Conservation (phyloP, 1,140 invertebrate species). For the Leptinotarsa defecta region DNA sequence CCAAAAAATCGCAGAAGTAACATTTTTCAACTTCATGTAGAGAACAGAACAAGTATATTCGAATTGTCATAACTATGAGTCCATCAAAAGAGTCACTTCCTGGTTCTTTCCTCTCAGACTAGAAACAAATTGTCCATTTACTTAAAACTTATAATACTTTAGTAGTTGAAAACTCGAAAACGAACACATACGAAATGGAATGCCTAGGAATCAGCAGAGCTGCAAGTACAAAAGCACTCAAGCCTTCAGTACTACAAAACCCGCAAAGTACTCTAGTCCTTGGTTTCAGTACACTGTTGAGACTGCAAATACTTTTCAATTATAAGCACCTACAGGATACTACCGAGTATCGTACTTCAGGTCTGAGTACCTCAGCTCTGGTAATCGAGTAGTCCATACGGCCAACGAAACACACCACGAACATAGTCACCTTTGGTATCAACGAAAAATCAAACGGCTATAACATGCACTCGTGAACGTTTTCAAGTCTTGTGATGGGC, state of each 20-base stretch:
- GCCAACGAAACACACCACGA: background rate
- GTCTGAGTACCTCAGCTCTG: too few species aligned
- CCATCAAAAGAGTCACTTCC: background rate
- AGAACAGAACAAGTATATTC: too few species aligned
- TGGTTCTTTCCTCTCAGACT: background rate
- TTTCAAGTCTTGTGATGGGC: background rate
- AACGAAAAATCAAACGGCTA: background rate
- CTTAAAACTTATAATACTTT: conserved; percentile 5
- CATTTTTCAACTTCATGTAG: too few species aligned
- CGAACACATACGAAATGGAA: conserved; percentile 5
- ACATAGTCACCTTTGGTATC: conserved; percentile 13
- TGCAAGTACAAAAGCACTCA: too few species aligned
- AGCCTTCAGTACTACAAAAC: too few species aligned
- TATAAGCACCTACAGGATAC: too few species aligned
- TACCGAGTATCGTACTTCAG: too few species aligned
- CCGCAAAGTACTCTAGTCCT: too few species aligned
- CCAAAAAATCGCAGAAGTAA: too few species aligned
- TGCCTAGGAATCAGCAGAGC: background rate
- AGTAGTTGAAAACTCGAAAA: background rate
- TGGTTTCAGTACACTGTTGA: too few species aligned
- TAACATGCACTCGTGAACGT: background rate
- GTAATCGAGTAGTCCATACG: background rate
- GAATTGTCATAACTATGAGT: too few species aligned
- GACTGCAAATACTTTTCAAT: too few species aligned
- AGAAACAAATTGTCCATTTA: background rate